Evolutionary conservation across 1,140 invertebrate species (phyloP).

Genomic region (Drosophila grimshawi): DNA sequence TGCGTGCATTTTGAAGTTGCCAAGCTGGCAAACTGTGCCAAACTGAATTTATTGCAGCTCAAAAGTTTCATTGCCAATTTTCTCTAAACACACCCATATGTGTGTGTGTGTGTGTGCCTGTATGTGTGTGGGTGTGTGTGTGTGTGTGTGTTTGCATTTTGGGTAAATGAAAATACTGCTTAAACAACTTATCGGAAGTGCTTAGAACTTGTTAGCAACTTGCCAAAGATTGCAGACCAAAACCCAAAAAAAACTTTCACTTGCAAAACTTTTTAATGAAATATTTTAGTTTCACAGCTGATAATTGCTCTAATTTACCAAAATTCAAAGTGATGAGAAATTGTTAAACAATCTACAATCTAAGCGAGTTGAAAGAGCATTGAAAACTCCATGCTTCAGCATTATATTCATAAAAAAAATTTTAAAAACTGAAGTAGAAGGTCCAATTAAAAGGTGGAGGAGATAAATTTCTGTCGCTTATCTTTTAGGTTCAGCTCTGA

Average conservation of each 20-base stretch:
- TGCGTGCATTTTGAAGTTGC: constrained; percentile 24
- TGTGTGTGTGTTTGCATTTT: constrained; percentile 4
- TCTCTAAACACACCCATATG: constrained; percentile 1
- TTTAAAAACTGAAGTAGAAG: not conserved
- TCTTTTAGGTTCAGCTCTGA: constrained; percentile 13
- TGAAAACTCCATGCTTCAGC: not conserved
- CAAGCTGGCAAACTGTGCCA: constrained; percentile 63
- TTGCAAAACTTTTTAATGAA: constrained; percentile 32
- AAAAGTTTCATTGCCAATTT: constrained; percentile 77
- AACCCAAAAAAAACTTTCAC: constrained; percentile 5
- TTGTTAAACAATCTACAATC: too few relatives aligned
- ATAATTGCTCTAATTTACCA: constrained; percentile 5
- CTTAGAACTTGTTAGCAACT: constrained; percentile 60
- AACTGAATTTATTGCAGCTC: constrained; percentile 71
- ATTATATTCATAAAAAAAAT: not conserved
- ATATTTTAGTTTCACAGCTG: not conserved
- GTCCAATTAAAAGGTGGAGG: constrained; percentile 3
- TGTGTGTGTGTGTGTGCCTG: constrained; percentile 7
- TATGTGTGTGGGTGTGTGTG: constrained; percentile 11
- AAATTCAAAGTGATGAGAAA: not conserved
- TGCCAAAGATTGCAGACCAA: constrained; percentile 45
- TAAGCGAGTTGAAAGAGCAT: not conserved
- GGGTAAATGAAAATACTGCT: constrained; percentile 24
- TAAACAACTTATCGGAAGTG: constrained; percentile 60
- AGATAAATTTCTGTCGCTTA: constrained; percentile 22